A percentile compares a stretch with the other conserved stretches of the same genome.
phyloP scores from a whole-genome alignment of 2,797 vertebrate genomes.

The Calcarius lapponicus region DNA sequence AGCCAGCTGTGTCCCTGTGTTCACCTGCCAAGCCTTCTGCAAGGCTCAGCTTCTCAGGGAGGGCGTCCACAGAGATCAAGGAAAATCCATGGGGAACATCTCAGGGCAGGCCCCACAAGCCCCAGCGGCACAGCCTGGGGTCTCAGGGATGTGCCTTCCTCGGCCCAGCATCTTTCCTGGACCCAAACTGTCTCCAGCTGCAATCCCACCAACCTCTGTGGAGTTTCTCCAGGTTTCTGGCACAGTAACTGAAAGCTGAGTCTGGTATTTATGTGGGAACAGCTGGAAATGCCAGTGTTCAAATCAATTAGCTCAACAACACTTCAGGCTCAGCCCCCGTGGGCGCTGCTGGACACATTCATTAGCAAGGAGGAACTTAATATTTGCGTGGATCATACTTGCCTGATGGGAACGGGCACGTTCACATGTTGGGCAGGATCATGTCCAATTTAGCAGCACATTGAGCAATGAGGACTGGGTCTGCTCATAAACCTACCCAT shows the following conservation, averaged over 20 bases:
- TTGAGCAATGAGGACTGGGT: background rate
- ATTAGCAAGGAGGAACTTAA: background rate
- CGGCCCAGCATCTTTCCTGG: background rate
- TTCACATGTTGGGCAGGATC: background rate
- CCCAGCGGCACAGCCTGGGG: background rate
- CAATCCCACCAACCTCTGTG: background rate
- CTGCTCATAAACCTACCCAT: background rate
- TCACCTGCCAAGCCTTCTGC: background rate
- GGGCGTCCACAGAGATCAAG: background rate
- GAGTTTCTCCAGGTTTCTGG: constrained; percentile 52
- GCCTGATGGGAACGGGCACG: background rate
- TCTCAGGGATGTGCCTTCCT: background rate
- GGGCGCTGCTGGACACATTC: background rate
- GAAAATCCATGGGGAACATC: background rate
- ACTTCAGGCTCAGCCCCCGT: background rate
- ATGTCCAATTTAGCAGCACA: background rate
- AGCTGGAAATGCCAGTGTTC: background rate
- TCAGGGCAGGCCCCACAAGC: background rate
- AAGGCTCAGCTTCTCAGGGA: background rate
- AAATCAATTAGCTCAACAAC: background rate
- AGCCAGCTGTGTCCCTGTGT: background rate
- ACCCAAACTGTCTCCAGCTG: background rate
- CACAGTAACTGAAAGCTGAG: constrained; percentile 12
- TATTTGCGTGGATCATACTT: background rate
- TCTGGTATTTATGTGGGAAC: background rate